A percentile compares a stretch with the other conserved stretches of the same genome.
phyloP scores from a whole-genome alignment of 2,888 invertebrate species.

The Tholera decimalis region DNA sequence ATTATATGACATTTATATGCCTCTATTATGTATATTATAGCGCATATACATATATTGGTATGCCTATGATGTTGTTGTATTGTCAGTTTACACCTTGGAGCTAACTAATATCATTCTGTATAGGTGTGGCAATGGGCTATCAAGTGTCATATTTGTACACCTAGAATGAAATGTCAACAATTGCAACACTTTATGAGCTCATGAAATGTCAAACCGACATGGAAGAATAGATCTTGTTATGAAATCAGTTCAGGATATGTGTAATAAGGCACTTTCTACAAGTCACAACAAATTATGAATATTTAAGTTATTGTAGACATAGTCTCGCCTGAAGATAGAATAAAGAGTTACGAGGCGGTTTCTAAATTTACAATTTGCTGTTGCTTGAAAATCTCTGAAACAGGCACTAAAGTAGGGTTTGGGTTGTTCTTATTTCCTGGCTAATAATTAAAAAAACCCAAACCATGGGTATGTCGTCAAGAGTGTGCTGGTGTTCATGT shows the following conservation, averaged over 20 bases:
- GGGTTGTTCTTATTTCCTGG: too few relatives aligned
- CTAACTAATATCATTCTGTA: conserved; percentile 28
- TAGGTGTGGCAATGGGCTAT: conserved; percentile 48
- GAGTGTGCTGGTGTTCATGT: conserved; percentile 4
- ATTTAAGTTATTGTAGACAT: neutral
- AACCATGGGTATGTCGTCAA: neutral
- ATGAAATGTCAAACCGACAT: conserved; percentile 44
- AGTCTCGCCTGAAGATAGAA: too few relatives aligned
- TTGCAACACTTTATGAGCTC: conserved; percentile 39
- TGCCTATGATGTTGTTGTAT: conserved; percentile 32
- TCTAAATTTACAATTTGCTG: neutral
- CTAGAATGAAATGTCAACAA: conserved; percentile 47
- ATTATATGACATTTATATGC: conserved; percentile 38
- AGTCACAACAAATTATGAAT: neutral
- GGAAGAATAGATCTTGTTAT: conserved; percentile 23
- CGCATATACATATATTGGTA: conserved; percentile 36
- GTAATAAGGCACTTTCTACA: neutral
- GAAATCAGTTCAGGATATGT: conserved; percentile 8
- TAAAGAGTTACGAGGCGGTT: neutral
- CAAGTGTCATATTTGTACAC: conserved; percentile 45
- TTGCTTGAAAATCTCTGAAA: too few relatives aligned
- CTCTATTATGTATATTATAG: conserved; percentile 28
- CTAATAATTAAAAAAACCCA: neutral
- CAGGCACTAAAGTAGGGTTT: too few relatives aligned
- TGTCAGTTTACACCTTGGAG: conserved; percentile 18